These are phyloP conservation scores for Parus major DNA, from an alignment of 2,113 vertebrate species.

Conservation along the genomic window DNA sequence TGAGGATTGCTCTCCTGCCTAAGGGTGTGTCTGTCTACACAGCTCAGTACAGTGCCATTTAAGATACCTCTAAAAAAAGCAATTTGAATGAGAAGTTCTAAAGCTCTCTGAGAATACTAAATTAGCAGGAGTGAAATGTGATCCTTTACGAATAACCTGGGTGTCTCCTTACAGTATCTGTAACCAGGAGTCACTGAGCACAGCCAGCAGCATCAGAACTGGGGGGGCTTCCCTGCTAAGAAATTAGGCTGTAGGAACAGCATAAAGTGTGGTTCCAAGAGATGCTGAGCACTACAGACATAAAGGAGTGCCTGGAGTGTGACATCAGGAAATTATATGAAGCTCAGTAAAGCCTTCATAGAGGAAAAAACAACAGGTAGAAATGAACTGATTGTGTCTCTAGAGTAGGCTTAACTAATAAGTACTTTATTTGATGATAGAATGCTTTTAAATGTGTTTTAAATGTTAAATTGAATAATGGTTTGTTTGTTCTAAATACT, in stretches of 20 bases:
- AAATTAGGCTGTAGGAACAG: neutral
- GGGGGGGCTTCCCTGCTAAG: neutral
- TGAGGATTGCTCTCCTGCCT: neutral
- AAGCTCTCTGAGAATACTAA: neutral
- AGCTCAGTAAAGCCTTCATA: neutral
- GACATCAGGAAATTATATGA: fast-evolving
- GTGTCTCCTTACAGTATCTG: neutral
- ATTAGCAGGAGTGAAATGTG: neutral
- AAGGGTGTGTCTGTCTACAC: neutral
- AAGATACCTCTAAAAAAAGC: neutral
- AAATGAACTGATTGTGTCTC: neutral
- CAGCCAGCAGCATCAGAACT: neutral
- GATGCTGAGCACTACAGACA: neutral
- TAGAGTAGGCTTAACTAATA: neutral
- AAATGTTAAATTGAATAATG: neutral
- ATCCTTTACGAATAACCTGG: neutral
- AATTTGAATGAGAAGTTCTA: neutral
- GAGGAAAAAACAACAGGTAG: neutral
- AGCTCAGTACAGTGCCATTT: neutral
- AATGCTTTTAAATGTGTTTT: neutral
- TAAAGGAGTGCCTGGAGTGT: neutral
- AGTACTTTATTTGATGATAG: neutral
- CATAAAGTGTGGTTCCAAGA: neutral
- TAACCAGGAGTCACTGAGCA: neutral
- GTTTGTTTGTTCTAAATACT: neutral